Percentiles rank a stretch among this genome's conserved stretches.
Conservation (phyloP, 2,113 vertebrate genomes). For the Myrmecobius fasciatus region DNA sequence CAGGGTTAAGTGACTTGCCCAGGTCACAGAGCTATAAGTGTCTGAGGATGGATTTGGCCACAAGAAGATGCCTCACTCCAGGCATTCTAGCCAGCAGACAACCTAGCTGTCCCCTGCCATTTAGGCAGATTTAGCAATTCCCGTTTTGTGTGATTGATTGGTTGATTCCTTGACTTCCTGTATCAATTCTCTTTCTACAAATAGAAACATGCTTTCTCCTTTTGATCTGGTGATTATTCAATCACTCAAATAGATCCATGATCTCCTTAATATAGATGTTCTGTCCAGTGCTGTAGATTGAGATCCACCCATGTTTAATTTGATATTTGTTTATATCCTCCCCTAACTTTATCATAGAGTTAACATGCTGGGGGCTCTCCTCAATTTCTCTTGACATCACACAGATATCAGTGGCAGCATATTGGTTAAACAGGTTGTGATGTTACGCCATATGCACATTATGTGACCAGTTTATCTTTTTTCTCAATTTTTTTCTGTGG, state of each 20-base stretch:
- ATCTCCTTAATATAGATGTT: background rate
- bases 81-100: background rate
- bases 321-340: background rate
- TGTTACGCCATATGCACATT: background rate
- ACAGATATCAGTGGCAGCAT: background rate
- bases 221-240: background rate
- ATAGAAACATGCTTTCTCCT: background rate
- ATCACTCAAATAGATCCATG: background rate
- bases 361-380: background rate
- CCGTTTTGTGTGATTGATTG: background rate
- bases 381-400: background rate
- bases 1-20: background rate
- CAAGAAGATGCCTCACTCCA: background rate
- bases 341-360: background rate
- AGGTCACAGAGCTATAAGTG: no score
- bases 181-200: background rate
- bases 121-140: background rate
- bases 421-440: background rate
- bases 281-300: background rate
- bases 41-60: background rate
- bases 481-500: background rate
- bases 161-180: background rate
- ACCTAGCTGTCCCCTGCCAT: background rate
- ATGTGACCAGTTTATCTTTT: background rate
- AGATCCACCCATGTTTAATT: background rate